phyloP scores from a whole-genome alignment of 2,797 vertebrate species.

The Chromobotia macracanthus region DNA sequence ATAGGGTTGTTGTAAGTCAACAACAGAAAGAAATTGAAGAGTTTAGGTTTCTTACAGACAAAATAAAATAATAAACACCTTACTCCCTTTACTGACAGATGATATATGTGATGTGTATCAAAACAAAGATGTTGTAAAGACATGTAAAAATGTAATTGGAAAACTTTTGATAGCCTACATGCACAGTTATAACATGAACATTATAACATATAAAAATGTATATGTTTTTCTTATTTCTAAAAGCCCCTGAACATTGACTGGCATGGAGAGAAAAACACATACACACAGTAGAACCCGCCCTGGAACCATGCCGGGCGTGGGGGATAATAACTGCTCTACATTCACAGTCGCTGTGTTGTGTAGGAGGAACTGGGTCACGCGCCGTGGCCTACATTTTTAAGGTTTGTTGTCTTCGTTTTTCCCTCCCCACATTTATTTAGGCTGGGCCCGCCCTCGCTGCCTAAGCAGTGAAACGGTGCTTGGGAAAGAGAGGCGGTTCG shows the following conservation, averaged over 20 bases:
- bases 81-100: background rate
- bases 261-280: constrained; percentile 43
- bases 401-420: constrained; percentile 67
- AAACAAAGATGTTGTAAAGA: background rate
- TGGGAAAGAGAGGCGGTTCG: constrained; percentile 24
- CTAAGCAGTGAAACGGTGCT: constrained; percentile 44
- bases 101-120: background rate
- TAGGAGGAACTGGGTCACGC: constrained; percentile 67
- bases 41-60: constrained; percentile 18
- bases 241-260: constrained; percentile 47
- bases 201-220: too few species aligned
- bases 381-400: constrained; percentile 69
- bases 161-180: background rate
- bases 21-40: background rate
- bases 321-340: constrained; percentile 60
- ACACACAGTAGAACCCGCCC: constrained; percentile 43
- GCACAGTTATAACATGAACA: background rate
- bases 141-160: background rate
- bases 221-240: background rate
- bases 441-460: constrained; percentile 59
- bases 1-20: background rate
- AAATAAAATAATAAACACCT: background rate
- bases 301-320: constrained; percentile 59
- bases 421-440: constrained; percentile 64
- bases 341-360: constrained; percentile 59